Conservation (phyloP, 1,140 invertebrate genomes). For the Apis cerana region DNA sequence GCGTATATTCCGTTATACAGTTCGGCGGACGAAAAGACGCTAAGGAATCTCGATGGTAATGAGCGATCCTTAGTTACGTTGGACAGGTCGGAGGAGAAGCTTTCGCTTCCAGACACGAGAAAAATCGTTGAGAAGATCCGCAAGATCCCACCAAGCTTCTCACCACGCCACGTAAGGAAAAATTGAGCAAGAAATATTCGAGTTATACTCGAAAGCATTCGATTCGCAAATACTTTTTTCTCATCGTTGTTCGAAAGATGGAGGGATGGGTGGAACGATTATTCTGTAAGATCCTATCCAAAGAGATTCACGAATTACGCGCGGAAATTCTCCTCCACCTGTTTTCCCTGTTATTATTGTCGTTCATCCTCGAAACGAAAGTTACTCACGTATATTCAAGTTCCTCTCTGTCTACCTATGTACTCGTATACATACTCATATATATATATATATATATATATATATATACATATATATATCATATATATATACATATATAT, state of each 20-base stretch:
- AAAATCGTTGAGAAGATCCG: constrained; percentile 27
- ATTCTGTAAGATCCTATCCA: too few species aligned
- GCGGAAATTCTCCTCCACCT: neutral
- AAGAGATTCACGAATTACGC: too few species aligned
- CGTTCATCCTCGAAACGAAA: neutral
- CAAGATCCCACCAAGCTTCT: neutral
- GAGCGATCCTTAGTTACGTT: too few species aligned
- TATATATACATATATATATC: too few species aligned
- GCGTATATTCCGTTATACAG: too few species aligned
- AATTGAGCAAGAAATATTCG: constrained; percentile 27
- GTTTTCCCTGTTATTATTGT: neutral
- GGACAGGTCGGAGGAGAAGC: too few species aligned
- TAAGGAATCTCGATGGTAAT: too few species aligned
- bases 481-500: neutral
- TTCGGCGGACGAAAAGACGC: too few species aligned
- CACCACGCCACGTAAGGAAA: neutral
- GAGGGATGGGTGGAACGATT: constrained; percentile 34
- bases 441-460: neutral
- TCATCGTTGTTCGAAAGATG: constrained; percentile 52
- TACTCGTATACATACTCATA: neutral
- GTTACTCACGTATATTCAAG: neutral
- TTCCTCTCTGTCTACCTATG: neutral
- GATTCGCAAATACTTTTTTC: constrained; percentile 43
- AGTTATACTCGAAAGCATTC: constrained; percentile 25
- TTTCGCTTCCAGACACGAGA: too few species aligned